Evolutionary conservation across 2,888 invertebrate genomes (phyloP).

Genomic region (Opisthograptis luteolata): DNA sequence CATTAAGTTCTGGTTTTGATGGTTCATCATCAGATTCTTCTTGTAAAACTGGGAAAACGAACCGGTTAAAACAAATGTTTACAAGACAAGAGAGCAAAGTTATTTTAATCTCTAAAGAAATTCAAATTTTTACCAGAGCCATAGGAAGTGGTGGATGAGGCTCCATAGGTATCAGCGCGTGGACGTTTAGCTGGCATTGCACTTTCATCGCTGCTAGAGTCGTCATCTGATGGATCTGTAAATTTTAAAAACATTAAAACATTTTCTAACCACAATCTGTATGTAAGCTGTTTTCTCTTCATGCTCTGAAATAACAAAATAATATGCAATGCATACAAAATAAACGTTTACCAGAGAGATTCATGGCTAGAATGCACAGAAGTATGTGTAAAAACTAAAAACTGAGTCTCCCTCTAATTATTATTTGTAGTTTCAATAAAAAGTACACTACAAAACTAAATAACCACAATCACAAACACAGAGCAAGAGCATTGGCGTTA

Average conservation of each 20-base stretch:
- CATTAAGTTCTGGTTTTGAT: constrained; percentile 47
- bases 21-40: constrained; percentile 72
- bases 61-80: too few species aligned
- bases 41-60: constrained; percentile 48
- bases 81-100: too few species aligned
- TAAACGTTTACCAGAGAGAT: constrained; percentile 50
- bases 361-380: constrained; percentile 48
- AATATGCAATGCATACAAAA: neutral
- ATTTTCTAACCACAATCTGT: neutral
- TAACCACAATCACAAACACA: too few species aligned
- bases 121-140: constrained; percentile 62
- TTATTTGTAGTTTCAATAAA: too few species aligned
- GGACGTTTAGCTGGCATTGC: constrained; percentile 61
- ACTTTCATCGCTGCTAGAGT: constrained; percentile 70
- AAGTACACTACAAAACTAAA: too few species aligned
- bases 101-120: too few species aligned
- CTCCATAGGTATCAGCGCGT: constrained; percentile 66
- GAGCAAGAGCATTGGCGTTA: too few species aligned
- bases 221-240: constrained; percentile 67
- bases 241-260: neutral
- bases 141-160: constrained; percentile 76
- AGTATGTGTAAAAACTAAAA: neutral
- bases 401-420: neutral
- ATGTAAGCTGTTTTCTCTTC: too few species aligned
- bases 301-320: too few species aligned